Evolutionary conservation across 2,888 invertebrate species (phyloP).

Genomic region (Pegoplata infirma): DNA sequence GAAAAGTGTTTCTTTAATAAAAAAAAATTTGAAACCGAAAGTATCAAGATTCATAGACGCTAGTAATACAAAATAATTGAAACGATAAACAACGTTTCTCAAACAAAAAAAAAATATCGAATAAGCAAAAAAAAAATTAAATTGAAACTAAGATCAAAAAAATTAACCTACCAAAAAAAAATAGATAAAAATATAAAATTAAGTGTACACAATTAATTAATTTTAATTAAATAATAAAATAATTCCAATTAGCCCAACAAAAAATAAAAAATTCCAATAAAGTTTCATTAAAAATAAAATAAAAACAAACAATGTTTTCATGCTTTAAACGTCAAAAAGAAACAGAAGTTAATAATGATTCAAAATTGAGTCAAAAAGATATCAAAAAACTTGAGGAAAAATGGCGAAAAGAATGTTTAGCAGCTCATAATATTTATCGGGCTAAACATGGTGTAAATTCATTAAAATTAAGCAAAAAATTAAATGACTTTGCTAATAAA

Average conservation of each 20-base stretch:
- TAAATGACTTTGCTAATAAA: conserved; percentile 83
- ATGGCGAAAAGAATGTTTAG: conserved; percentile 65
- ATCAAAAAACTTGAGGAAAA: conserved; percentile 19
- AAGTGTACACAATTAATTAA: too few species aligned
- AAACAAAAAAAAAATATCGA: not conserved
- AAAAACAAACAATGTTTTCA: too few species aligned
- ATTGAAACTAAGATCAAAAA: too few species aligned
- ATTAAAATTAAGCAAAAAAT: conserved; percentile 82
- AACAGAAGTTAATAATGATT: too few species aligned
- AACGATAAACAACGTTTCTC: conserved; percentile 45
- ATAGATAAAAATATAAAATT: not conserved
- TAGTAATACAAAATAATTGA: conserved; percentile 45
- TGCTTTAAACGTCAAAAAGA: too few species aligned
- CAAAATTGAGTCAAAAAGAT: not conserved
- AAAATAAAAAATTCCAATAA: too few species aligned
- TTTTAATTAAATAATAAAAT: too few species aligned
- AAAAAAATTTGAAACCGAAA: conserved; percentile 32
- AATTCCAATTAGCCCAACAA: too few species aligned
- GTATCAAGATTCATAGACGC: conserved; percentile 40
- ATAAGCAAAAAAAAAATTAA: not conserved
- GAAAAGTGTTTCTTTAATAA: conserved; percentile 14
- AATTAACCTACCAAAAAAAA: not conserved
- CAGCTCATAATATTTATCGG: conserved; percentile 84
- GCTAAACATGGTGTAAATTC: conserved; percentile 83
- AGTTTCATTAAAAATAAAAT: too few species aligned